Evolutionary conservation across 2,888 invertebrate species (phyloP).

Genomic region (Cylloceria caligata): DNA sequence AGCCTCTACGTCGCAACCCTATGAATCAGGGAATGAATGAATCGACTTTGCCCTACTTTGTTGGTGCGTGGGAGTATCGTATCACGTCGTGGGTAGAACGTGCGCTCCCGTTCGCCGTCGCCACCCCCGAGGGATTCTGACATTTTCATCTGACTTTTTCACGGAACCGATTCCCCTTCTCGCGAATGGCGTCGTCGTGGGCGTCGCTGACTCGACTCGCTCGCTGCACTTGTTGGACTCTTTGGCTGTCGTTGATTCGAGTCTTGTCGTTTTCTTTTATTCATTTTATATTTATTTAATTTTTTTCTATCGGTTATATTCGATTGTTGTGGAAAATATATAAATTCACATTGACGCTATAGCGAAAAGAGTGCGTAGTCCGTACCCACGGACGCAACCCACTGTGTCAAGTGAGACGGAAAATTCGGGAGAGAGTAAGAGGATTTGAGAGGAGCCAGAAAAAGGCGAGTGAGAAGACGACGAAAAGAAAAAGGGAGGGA

Average conservation of each 20-base stretch:
- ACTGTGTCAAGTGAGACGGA: constrained; percentile 53
- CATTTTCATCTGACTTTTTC: constrained; percentile 78
- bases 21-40: constrained; percentile 73
- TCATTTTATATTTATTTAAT: not conserved
- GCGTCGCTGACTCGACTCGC: constrained; percentile 76
- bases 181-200: constrained; percentile 78
- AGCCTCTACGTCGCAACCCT: constrained; percentile 54
- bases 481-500: constrained; percentile 42
- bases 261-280: not conserved
- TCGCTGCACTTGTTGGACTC: constrained; percentile 24
- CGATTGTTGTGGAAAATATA: too few species aligned
- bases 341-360: too few species aligned
- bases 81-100: constrained; percentile 66
- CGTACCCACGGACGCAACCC: constrained; percentile 53
- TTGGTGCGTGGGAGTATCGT: constrained; percentile 77
- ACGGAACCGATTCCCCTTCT: constrained; percentile 69
- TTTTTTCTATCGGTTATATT: not conserved
- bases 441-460: constrained; percentile 34
- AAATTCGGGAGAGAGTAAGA: constrained; percentile 53
- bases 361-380: not conserved
- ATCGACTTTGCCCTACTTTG: constrained; percentile 82
- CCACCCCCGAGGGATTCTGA: constrained; percentile 43
- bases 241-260: not conserved
- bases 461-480: constrained; percentile 50
- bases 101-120: constrained; percentile 61